Percentiles rank a stretch among this genome's conserved stretches.
These are phyloP conservation scores for Zaprionus lachaisei DNA, from an alignment of 1,140 invertebrate species.

Conservation along the genomic window DNA sequence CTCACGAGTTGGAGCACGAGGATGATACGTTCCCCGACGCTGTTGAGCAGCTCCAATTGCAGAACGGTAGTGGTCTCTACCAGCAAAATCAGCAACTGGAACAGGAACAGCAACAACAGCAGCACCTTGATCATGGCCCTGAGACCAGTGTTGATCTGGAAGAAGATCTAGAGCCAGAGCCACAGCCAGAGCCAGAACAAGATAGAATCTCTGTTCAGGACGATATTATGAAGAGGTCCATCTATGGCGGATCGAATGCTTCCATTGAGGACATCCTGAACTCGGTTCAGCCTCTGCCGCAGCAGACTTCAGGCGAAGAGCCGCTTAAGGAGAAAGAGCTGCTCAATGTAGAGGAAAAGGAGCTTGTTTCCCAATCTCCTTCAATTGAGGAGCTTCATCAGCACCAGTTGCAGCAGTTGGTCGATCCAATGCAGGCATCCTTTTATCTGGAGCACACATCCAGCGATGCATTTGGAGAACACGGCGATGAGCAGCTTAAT, in stretches of 20 bases:
- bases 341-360: conserved; percentile 76
- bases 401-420: conserved; percentile 43
- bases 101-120: conserved; percentile 36
- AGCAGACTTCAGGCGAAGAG: conserved; percentile 38
- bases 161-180: conserved; percentile 35
- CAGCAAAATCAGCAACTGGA: conserved; percentile 16
- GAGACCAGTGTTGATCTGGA: conserved; percentile 78
- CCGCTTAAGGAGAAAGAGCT: conserved; percentile 58
- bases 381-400: conserved; percentile 78
- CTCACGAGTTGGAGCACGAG: conserved; percentile 71
- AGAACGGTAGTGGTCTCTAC: conserved; percentile 19
- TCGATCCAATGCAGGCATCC: conserved; percentile 78
- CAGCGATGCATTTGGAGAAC: conserved; percentile 40
- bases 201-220: conserved; percentile 15
- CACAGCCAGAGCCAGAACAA: conserved; percentile 10
- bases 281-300: conserved; percentile 73
- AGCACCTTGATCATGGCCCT: conserved; percentile 68
- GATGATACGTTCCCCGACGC: conserved; percentile 49
- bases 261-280: conserved; percentile 78
- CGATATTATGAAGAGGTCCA: conserved; percentile 71
- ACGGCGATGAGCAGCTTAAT: conserved; percentile 3
- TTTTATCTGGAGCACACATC: conserved; percentile 74
- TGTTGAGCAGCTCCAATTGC: conserved; percentile 25
- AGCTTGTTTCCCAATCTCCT: conserved; percentile 71
- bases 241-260: conserved; percentile 58